These are phyloP conservation scores for Nicator chloris DNA, from an alignment of 2,113 vertebrate species.

Conservation along the genomic window DNA sequence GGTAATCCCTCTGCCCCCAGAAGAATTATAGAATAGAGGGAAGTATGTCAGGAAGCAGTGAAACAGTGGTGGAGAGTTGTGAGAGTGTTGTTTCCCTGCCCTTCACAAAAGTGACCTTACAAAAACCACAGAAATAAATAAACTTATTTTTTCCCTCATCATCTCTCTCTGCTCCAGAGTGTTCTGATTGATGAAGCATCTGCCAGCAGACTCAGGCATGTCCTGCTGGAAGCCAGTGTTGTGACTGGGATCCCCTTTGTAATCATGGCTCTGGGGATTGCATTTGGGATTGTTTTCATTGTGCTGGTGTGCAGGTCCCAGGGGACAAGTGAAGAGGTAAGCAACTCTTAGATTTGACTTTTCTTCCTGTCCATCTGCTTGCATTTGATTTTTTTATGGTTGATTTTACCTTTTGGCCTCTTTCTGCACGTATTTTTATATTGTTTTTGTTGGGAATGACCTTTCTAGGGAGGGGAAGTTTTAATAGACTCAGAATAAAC, in stretches of 20 bases:
- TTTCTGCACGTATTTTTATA: not conserved
- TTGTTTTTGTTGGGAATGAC: constrained; percentile 39
- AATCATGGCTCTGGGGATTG: constrained; percentile 83
- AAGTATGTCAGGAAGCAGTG: not conserved
- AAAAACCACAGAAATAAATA: not conserved
- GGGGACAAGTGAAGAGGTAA: constrained; percentile 78
- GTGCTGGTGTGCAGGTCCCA: constrained; percentile 78
- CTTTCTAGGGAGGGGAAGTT: constrained; percentile 57
- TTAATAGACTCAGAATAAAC: constrained; percentile 64
- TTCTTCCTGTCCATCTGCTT: not conserved
- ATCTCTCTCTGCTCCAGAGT: constrained; percentile 72
- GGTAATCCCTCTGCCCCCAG: not conserved
- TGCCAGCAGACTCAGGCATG: constrained; percentile 68
- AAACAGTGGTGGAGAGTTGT: not conserved
- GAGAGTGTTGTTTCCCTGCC: not conserved
- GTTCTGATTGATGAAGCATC: constrained; percentile 83
- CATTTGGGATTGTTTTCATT: constrained; percentile 83
- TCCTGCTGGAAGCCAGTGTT: constrained; percentile 70
- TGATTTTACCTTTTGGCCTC: not conserved
- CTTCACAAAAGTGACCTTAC: not conserved
- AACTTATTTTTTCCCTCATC: not conserved
- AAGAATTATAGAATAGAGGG: not conserved
- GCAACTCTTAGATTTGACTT: not conserved
- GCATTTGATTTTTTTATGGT: not conserved
- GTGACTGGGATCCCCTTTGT: constrained; percentile 87